A percentile compares a stretch with the other conserved stretches of the same genome.
Evolutionary conservation across 2,797 vertebrate genomes (phyloP).

Genomic region (Siniperca undulata): DNA sequence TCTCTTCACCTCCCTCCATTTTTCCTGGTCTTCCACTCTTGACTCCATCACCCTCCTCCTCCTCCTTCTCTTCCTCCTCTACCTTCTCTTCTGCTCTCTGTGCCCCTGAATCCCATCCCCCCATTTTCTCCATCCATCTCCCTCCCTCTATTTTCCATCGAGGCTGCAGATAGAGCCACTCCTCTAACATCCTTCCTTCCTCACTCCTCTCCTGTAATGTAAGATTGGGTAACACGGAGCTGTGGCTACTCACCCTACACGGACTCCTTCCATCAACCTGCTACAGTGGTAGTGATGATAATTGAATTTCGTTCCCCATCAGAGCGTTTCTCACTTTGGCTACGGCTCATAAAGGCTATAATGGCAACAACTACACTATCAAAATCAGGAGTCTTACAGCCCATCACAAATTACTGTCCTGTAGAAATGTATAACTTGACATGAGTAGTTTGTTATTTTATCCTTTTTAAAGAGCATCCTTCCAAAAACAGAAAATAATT

Average conservation of each 20-base stretch:
- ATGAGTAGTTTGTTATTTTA: not conserved
- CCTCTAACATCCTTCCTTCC: slow-evolving; percentile 60
- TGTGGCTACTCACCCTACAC: slow-evolving; percentile 52
- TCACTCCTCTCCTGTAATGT: slow-evolving; percentile 49
- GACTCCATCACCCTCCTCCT: slow-evolving; percentile 47
- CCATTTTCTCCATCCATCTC: slow-evolving; percentile 58
- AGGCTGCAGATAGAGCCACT: slow-evolving; percentile 69
- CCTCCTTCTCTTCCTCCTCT: slow-evolving; percentile 19
- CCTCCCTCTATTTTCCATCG: slow-evolving; percentile 46
- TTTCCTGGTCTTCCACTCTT: slow-evolving; percentile 30
- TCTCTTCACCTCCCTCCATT: slow-evolving; percentile 56
- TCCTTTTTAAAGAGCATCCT: not conserved
- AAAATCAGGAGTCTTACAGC: slow-evolving; percentile 8
- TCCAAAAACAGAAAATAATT: not conserved
- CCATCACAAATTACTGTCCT: slow-evolving; percentile 5
- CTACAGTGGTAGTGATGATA: slow-evolving; percentile 54
- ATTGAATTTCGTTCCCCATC: slow-evolving; percentile 65
- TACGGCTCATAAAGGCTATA: slow-evolving; percentile 13
- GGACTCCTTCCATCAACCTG: slow-evolving; percentile 57
- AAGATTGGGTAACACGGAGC: slow-evolving; percentile 65
- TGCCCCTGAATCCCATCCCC: slow-evolving; percentile 45
- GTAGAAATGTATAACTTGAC: not conserved
- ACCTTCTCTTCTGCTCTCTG: slow-evolving; percentile 37
- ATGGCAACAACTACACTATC: slow-evolving; percentile 16
- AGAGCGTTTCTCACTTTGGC: slow-evolving; percentile 54